Conservation (phyloP, 2,113 vertebrate genomes). For the Rhombomys opimus region DNA sequence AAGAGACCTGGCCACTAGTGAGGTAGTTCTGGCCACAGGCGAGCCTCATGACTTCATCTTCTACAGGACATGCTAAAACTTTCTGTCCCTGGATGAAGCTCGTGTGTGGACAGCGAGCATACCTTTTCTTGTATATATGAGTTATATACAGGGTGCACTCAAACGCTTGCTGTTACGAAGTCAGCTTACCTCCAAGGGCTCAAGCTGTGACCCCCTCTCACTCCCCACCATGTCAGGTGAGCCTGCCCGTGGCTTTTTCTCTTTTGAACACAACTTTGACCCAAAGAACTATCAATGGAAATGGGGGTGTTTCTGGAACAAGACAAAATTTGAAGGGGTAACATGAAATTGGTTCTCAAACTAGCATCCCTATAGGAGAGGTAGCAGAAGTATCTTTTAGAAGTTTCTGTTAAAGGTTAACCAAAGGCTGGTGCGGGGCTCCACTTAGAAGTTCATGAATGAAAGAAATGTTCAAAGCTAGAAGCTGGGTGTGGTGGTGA, state of each 20-base stretch:
- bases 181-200: neutral
- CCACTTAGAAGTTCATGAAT: neutral
- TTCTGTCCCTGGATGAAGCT: neutral
- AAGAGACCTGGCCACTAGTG: neutral
- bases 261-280: neutral
- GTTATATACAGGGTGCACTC: neutral
- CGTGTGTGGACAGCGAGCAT: neutral
- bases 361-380: neutral
- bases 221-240: constrained; percentile 36
- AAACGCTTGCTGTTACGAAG: neutral
- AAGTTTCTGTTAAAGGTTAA: neutral
- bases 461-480: neutral
- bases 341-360: neutral
- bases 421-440: neutral
- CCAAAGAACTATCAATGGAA: constrained; percentile 57
- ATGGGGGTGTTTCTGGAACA: constrained; percentile 40
- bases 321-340: constrained; percentile 9
- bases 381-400: neutral
- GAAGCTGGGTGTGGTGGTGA: neutral
- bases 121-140: constrained; percentile 43
- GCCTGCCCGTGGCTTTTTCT: constrained; percentile 65
- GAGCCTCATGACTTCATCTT: neutral
- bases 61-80: constrained; percentile 22
- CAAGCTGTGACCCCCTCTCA: constrained; percentile 53
- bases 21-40: neutral